Conservation (phyloP, 2,888 invertebrate species). For the Diogma glabrata region DNA sequence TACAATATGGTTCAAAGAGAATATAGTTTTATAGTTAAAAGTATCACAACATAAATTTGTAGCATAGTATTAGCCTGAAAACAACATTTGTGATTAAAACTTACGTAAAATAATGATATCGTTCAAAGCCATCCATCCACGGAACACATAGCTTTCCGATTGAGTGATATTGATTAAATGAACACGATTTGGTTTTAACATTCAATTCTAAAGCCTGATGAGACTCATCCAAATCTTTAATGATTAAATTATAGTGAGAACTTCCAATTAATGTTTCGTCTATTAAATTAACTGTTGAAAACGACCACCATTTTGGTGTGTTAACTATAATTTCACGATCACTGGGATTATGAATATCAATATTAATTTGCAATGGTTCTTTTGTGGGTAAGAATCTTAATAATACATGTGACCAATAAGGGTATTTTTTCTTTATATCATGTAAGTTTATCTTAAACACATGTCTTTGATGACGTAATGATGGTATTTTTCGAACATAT, state of each 20-base stretch:
- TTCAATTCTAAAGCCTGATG: slow-evolving; percentile 49
- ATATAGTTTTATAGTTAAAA: too few species aligned
- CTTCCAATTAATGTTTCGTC: slow-evolving; percentile 45
- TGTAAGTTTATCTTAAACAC: slow-evolving; percentile 48
- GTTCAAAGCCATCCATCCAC: slow-evolving; percentile 52
- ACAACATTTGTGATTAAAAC: too few species aligned
- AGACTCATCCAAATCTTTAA: slow-evolving; percentile 44
- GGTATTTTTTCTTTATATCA: slow-evolving; percentile 42
- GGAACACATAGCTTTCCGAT: slow-evolving; percentile 50
- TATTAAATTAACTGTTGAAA: slow-evolving; percentile 34
- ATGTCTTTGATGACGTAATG: slow-evolving; percentile 34
- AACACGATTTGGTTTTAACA: slow-evolving; percentile 42
- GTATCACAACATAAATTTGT: too few species aligned
- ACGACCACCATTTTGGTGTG: slow-evolving; percentile 36
- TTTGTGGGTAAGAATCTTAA: slow-evolving; percentile 51
- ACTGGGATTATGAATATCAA: slow-evolving; percentile 48
- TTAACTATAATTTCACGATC: slow-evolving; percentile 32
- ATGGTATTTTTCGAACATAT: slow-evolving; percentile 43
- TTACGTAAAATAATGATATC: slow-evolving; percentile 49
- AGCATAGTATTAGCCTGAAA: too few species aligned
- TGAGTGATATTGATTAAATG: slow-evolving; percentile 41
- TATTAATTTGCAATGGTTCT: slow-evolving; percentile 45
- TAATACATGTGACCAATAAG: slow-evolving; percentile 56
- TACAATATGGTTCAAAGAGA: too few species aligned
- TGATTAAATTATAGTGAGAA: slow-evolving; percentile 47